A percentile compares a stretch with the other conserved stretches of the same genome.
Evolutionary conservation across 2,888 invertebrate genomes (phyloP).

Genomic region (Ormyrus labotus): DNA sequence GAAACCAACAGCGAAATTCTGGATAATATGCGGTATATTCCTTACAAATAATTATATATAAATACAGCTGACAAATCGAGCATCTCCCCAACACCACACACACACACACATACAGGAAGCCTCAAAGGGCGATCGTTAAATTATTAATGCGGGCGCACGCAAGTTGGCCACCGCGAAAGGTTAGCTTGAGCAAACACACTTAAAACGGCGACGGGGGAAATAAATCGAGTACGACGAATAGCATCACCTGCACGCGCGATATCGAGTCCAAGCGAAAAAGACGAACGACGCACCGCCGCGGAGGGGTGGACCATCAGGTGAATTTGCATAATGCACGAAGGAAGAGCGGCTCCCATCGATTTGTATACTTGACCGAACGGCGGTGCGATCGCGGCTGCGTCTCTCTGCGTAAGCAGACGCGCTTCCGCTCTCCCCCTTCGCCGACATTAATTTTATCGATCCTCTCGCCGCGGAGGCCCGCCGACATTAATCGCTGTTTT

Average conservation of each 20-base stretch:
- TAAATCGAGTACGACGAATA: constrained; percentile 35
- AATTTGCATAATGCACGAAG: constrained; percentile 54
- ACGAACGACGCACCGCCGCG: neutral
- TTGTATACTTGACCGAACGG: constrained; percentile 18
- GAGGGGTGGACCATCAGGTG: constrained; percentile 39
- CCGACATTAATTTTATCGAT: constrained; percentile 49
- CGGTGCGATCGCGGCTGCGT: constrained; percentile 27
- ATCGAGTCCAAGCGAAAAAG: neutral
- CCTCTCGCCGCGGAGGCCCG: constrained; percentile 1
- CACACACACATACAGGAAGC: neutral
- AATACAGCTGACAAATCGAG: constrained; percentile 15
- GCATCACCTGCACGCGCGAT: constrained; percentile 2
- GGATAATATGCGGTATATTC: too few relatives aligned
- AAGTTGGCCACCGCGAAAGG: neutral
- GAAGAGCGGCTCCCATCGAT: constrained; percentile 40
- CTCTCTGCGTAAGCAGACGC: constrained; percentile 49
- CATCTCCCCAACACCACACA: neutral
- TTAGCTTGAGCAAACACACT: constrained; percentile 23
- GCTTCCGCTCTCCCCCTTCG: constrained; percentile 24
- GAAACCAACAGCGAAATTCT: too few relatives aligned
- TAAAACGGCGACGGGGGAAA: neutral
- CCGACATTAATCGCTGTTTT: constrained; percentile 29
- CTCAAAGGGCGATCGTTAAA: neutral
- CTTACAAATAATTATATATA: neutral
- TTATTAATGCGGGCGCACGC: constrained; percentile 15